Conservation (phyloP, 2,888 invertebrate species). For the Argyresthia goedartella region DNA sequence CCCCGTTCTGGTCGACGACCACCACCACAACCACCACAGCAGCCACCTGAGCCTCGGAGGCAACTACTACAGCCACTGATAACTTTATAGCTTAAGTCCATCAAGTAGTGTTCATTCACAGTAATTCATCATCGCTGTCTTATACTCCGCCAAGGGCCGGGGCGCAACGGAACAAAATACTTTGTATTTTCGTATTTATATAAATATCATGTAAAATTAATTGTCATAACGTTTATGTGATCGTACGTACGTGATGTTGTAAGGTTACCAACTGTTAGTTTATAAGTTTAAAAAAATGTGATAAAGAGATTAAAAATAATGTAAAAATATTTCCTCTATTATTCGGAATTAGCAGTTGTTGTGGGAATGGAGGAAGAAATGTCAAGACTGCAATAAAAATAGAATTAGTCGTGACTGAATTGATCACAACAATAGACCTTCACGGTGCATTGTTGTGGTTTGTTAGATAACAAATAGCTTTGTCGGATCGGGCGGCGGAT, state of each 20-base stretch:
- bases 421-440: constrained; percentile 43
- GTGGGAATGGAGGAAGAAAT: constrained; percentile 19
- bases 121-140: constrained; percentile 39
- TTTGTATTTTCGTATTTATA: constrained; percentile 55
- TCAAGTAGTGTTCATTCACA: constrained; percentile 20
- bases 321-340: constrained; percentile 20
- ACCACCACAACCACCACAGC: constrained; percentile 16
- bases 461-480: constrained; percentile 24
- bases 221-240: constrained; percentile 49
- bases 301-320: constrained; percentile 42
- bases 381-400: constrained; percentile 21
- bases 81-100: constrained; percentile 34
- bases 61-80: constrained; percentile 49
- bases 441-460: constrained; percentile 17
- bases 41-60: constrained; percentile 14
- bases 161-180: constrained; percentile 48
- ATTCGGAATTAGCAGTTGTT: constrained; percentile 23
- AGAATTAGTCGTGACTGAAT: constrained; percentile 22
- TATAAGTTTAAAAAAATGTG: constrained; percentile 43
- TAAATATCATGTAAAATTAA: constrained; percentile 4
- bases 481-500: constrained; percentile 6
- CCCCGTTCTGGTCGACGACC: constrained; percentile 41
- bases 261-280: constrained; percentile 49
- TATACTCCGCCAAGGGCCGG: constrained; percentile 43
- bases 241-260: constrained; percentile 61